phyloP scores from a whole-genome alignment of 2,113 vertebrate species.

The Charadrius vociferus region DNA sequence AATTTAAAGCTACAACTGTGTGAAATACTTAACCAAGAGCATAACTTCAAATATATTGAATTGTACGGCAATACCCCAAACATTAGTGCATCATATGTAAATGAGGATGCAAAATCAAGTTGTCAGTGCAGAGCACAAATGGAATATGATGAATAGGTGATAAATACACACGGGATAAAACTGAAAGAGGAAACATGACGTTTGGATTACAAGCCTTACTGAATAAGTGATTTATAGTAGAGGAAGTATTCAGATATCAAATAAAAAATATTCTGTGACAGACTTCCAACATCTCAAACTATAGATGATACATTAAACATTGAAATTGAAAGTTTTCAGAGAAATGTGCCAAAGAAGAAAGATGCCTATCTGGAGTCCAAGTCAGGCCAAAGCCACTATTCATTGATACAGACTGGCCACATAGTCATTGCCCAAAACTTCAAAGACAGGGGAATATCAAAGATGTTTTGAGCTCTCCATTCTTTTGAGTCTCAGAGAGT shows the following conservation, averaged over 20 bases:
- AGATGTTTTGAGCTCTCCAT: not conserved
- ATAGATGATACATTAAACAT: not conserved
- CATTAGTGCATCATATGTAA: not conserved
- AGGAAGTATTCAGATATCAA: not conserved
- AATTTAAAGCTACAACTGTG: not conserved
- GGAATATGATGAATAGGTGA: not conserved
- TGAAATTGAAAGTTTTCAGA: not conserved
- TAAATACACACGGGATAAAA: not conserved
- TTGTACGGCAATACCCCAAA: not conserved
- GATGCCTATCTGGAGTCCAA: not conserved
- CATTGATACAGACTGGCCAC: not conserved
- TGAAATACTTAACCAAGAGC: not conserved
- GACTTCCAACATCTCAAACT: not conserved
- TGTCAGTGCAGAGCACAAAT: not conserved
- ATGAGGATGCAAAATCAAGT: not conserved
- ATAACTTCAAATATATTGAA: not conserved
- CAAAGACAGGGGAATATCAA: constrained; percentile 25
- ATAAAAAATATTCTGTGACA: not conserved
- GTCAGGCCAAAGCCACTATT: not conserved
- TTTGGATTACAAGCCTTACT: not conserved
- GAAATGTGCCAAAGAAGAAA: not conserved
- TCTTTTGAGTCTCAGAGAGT: not conserved
- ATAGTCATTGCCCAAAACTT: not conserved
- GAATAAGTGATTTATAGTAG: not conserved
- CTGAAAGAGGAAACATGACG: not conserved